Conservation (phyloP, 2,113 vertebrate species). For the Sprattus sprattus region DNA sequence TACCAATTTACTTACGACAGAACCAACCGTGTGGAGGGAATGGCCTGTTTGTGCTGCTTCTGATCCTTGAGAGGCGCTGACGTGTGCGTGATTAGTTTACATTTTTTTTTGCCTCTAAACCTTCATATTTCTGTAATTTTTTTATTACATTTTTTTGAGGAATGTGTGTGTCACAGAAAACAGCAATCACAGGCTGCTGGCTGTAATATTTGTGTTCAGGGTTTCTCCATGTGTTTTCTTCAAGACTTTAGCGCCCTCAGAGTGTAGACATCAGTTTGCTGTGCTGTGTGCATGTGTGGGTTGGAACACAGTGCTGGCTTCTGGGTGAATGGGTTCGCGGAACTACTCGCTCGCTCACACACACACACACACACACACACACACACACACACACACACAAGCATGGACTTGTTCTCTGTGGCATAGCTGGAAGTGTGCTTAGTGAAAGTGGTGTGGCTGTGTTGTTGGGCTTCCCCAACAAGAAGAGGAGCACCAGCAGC, state of each 20-base stretch:
- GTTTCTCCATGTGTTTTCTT: neutral
- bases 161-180: constrained; percentile 11
- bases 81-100: constrained; percentile 34
- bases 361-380: neutral
- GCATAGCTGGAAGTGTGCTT: constrained; percentile 30
- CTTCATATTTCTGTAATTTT: neutral
- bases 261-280: neutral
- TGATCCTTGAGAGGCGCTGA: constrained; percentile 23
- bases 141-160: neutral
- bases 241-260: neutral
- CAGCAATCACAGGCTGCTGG: neutral
- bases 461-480: constrained; percentile 32
- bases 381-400: constrained; percentile 24
- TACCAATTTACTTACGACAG: constrained; percentile 49
- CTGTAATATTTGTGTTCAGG: neutral
- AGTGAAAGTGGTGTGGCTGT: constrained; percentile 23
- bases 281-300: neutral
- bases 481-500: constrained; percentile 24
- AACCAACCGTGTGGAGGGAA: constrained; percentile 16
- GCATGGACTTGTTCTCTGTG: constrained; percentile 16
- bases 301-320: neutral
- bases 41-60: constrained; percentile 1
- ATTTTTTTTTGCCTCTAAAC: neutral
- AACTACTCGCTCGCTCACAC: neutral
- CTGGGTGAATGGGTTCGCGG: constrained; percentile 17